Percentiles rank a stretch among this genome's conserved stretches.
These are phyloP conservation scores for Hypena proboscidalis DNA, from an alignment of 2,888 invertebrate genomes.

Conservation along the genomic window DNA sequence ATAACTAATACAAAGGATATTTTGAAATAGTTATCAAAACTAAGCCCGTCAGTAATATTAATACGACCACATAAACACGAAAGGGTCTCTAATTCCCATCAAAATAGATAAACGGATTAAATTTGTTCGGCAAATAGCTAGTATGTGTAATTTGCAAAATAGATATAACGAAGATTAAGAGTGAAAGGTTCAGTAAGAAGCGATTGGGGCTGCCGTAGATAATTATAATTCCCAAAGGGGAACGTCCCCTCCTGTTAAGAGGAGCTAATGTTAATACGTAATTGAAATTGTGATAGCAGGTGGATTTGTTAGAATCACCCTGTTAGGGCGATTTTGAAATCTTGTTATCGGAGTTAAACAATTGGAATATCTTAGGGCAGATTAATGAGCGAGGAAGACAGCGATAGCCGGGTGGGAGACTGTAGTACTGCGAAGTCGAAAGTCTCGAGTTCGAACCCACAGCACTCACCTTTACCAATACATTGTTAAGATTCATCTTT, in stretches of 20 bases:
- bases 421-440: too few relatives aligned
- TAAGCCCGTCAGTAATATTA: constrained; percentile 3
- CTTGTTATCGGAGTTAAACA: too few relatives aligned
- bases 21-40: background rate
- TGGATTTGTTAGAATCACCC: constrained; percentile 57
- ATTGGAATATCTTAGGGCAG: too few relatives aligned
- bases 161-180: constrained; percentile 41
- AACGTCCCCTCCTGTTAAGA: constrained; percentile 46
- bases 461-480: too few relatives aligned
- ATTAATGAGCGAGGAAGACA: too few relatives aligned
- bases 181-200: constrained; percentile 47
- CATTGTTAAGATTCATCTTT: too few relatives aligned
- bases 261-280: constrained; percentile 58
- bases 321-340: constrained; percentile 42
- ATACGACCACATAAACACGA: constrained; percentile 14
- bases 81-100: constrained; percentile 14
- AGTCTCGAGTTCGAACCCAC: too few relatives aligned
- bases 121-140: constrained; percentile 22
- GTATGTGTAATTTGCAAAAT: constrained; percentile 30
- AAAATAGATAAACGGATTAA: constrained; percentile 24
- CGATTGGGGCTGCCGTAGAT: constrained; percentile 58
- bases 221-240: constrained; percentile 59
- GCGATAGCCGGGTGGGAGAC: too few relatives aligned
- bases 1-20: background rate
- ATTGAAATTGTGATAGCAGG: constrained; percentile 56